Percentiles rank a stretch among this genome's conserved stretches.
phyloP scores from a whole-genome alignment of 2,797 vertebrate species.

The Tauraco hartlaubi region DNA sequence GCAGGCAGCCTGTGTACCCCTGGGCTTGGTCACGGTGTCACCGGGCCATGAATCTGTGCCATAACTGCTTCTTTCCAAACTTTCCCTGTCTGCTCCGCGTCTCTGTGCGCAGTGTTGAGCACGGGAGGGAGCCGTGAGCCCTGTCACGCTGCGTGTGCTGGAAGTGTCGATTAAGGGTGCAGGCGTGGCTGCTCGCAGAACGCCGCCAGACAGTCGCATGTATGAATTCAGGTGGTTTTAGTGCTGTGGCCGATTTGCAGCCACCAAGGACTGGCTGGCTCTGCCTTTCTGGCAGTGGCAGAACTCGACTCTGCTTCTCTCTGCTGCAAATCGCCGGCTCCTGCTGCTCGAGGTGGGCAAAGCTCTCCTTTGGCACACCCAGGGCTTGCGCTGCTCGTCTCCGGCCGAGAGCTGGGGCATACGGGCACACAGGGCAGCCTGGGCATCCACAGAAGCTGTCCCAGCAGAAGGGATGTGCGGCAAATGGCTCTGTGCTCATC shows the following conservation, averaged over 20 bases:
- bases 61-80: not conserved
- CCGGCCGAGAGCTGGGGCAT: not conserved
- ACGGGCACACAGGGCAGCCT: rapidly evolving
- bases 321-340: not conserved
- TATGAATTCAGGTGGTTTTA: not conserved
- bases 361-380: not conserved
- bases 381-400: not conserved
- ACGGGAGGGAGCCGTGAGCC: not conserved
- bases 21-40: not conserved
- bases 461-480: not conserved
- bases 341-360: not conserved
- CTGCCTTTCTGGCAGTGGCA: not conserved
- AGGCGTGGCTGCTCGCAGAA: not conserved
- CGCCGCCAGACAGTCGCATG: not conserved
- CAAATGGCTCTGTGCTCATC: rapidly evolving
- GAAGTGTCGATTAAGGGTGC: not conserved
- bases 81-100: not conserved
- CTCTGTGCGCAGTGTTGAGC: not conserved
- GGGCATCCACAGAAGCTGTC: not conserved
- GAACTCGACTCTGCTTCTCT: not conserved
- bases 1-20: not conserved
- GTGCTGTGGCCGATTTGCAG: not conserved
- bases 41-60: not conserved
- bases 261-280: not conserved
- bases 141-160: not conserved